Conservation (phyloP, 2,113 vertebrate genomes). For the Paraplagusia blochii region DNA sequence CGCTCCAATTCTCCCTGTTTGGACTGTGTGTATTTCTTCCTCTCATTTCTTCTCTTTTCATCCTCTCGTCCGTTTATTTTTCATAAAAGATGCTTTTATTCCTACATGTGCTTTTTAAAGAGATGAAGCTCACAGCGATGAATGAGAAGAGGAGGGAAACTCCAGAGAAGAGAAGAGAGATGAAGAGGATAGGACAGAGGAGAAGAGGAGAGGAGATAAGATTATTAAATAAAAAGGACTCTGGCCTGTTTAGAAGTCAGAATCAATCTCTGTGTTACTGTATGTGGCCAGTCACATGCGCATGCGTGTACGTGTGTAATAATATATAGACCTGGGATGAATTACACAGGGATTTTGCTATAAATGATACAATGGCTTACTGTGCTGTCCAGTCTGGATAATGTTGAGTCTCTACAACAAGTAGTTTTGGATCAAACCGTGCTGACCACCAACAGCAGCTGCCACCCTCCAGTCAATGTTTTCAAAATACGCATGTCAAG, state of each 20-base stretch:
- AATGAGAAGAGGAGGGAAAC: constrained; percentile 12
- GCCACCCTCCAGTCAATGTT: no score
- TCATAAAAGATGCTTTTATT: constrained; percentile 10
- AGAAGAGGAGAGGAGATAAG: constrained; percentile 27
- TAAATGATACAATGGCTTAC: constrained; percentile 54
- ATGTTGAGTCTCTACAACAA: constrained; percentile 6
- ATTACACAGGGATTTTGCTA: constrained; percentile 42
- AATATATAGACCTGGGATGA: constrained; percentile 47
- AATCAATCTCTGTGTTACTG: constrained; percentile 75
- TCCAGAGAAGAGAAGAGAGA: not conserved
- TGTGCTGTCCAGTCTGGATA: constrained; percentile 25
- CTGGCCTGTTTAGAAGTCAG: constrained; percentile 67
- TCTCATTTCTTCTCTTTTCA: constrained; percentile 17
- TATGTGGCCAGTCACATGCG: constrained; percentile 62
- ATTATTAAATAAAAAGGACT: constrained; percentile 63
- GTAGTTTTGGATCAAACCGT: constrained; percentile 12
- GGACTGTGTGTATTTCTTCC: constrained; percentile 42
- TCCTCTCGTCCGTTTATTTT: constrained; percentile 24
- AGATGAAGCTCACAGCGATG: not conserved
- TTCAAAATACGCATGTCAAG: no score
- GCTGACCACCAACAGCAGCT: not conserved
- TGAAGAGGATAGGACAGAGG: constrained; percentile 9
- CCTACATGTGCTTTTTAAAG: constrained; percentile 1
- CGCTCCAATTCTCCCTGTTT: constrained; percentile 68
- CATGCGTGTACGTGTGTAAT: constrained; percentile 44